A percentile compares a stretch with the other conserved stretches of the same genome.
phyloP scores from a whole-genome alignment of 2,113 vertebrate genomes.

The Naja naja region DNA sequence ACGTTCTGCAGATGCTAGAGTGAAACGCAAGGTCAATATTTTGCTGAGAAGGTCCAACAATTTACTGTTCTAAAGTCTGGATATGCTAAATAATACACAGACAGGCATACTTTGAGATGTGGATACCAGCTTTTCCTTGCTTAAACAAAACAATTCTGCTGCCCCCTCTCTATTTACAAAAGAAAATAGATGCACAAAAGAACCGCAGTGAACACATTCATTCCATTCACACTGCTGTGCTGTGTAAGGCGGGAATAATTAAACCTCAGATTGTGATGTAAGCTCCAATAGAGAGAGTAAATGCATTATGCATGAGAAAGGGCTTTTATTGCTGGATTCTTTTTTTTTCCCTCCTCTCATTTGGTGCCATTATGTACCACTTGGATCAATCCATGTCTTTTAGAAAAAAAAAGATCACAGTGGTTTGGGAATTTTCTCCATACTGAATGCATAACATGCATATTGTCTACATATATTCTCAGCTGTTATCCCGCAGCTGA shows the following conservation, averaged over 20 bases:
- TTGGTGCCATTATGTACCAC: constrained; percentile 72
- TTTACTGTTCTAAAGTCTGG: constrained; percentile 12
- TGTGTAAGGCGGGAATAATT: constrained; percentile 76
- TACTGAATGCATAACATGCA: constrained; percentile 64
- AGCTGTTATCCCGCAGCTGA: constrained; percentile 61
- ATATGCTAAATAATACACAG: constrained; percentile 36
- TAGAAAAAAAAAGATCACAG: constrained; percentile 51
- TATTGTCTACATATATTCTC: constrained; percentile 61
- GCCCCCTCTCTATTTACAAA: constrained; percentile 56
- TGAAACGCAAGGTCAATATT: constrained; percentile 52
- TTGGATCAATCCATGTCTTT: constrained; percentile 70
- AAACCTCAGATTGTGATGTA: constrained; percentile 78
- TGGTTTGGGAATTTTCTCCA: constrained; percentile 59
- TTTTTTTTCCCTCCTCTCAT: constrained; percentile 62
- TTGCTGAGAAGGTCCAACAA: constrained; percentile 44
- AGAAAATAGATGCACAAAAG: constrained; percentile 60
- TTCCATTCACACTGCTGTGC: constrained; percentile 70
- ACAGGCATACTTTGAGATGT: constrained; percentile 48
- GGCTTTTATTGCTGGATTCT: constrained; percentile 65
- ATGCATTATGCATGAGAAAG: constrained; percentile 74
- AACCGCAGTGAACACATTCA: constrained; percentile 66
- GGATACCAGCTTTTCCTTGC: constrained; percentile 31
- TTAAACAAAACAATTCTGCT: constrained; percentile 32
- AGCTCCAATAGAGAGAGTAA: constrained; percentile 65
- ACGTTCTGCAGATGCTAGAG: constrained; percentile 54